These are phyloP conservation scores for Notocelia uddmanniana DNA, from an alignment of 2,888 invertebrate species.

Conservation along the genomic window DNA sequence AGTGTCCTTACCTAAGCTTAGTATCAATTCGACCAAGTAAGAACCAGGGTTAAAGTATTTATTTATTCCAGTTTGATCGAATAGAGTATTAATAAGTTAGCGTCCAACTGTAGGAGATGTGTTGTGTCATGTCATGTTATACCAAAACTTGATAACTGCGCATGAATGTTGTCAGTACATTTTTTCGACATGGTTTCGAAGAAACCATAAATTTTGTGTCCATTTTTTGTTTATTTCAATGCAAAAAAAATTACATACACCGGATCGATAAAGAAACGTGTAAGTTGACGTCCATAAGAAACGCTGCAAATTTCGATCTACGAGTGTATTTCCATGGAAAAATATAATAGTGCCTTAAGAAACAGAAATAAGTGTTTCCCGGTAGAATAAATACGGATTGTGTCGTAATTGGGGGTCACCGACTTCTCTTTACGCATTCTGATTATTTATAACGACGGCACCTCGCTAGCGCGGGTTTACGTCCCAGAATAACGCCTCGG, in stretches of 20 bases:
- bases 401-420: slow-evolving; percentile 71
- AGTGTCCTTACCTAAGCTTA: too few relatives aligned
- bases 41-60: too few relatives aligned
- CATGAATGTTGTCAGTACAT: not conserved
- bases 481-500: slow-evolving; percentile 80
- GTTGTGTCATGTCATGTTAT: too few relatives aligned
- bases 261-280: too few relatives aligned
- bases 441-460: slow-evolving; percentile 77
- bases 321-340: slow-evolving; percentile 31
- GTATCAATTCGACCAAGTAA: too few relatives aligned
- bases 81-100: too few relatives aligned
- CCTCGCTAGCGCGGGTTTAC: slow-evolving; percentile 33
- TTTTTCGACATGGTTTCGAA: not conserved
- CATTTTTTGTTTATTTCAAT: not conserved
- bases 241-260: too few relatives aligned
- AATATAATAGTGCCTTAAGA: slow-evolving; percentile 42
- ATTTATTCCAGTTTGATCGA: too few relatives aligned
- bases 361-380: slow-evolving; percentile 53
- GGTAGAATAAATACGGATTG: slow-evolving; percentile 58
- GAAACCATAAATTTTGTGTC: not conserved
- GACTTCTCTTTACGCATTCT: slow-evolving; percentile 76
- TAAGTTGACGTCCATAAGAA: not conserved
- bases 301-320: not conserved
- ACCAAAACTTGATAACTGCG: not conserved
- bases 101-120: too few relatives aligned